Evolutionary conservation across 2,797 vertebrate genomes (phyloP), one percentile per base, ranked within the genome.

Genomic region (Lepilemur ruficaudatus): DNA sequence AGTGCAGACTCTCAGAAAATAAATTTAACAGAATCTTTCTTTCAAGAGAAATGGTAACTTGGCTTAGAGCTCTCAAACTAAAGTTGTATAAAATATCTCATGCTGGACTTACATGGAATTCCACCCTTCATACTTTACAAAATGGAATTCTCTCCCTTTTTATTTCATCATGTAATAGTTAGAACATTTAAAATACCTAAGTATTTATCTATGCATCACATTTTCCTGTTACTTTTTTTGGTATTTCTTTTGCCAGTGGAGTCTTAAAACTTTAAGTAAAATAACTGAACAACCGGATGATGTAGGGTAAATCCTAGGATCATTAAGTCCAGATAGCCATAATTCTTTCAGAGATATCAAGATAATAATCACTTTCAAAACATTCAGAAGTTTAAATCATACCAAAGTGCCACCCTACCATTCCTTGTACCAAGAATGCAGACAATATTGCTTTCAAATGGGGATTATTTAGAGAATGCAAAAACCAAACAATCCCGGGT

Each of bases 401-500:
- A 83, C 25, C 22, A 73, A 59, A 93, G 13, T 43, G 43, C 18
- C 46, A 69, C 52, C 46, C 80, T 78, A n/a, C 82, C 23, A 84
- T 12, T 73, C 30, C 30, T 38, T 89, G 35, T 63, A 30, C 76
- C 81, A 97, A 95, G 70, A 93, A 89, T 89, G 48, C 14, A 57
- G 43, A 91, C 35, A 89, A 94, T 30, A 75, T n/a, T 76, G 38
- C 32, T 92, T 97, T 80, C 50, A 94, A 76, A 78, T 1, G 70
- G 52, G n/a, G 52, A 92, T 94, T 95, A 94, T 96, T 95, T 88
- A 80, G 65, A 85, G 86, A 96, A 81, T 94, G 67, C 70, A 93
- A 83, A 83, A 90, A 65, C 67, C 48, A 94, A 96, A 97, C 70
- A 96, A 88, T 84, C 94, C 85, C 91, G 38, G 23, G 32, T 89